phyloP scores from a whole-genome alignment of 1,140 invertebrate species.

The Lordiphosa mommai region DNA sequence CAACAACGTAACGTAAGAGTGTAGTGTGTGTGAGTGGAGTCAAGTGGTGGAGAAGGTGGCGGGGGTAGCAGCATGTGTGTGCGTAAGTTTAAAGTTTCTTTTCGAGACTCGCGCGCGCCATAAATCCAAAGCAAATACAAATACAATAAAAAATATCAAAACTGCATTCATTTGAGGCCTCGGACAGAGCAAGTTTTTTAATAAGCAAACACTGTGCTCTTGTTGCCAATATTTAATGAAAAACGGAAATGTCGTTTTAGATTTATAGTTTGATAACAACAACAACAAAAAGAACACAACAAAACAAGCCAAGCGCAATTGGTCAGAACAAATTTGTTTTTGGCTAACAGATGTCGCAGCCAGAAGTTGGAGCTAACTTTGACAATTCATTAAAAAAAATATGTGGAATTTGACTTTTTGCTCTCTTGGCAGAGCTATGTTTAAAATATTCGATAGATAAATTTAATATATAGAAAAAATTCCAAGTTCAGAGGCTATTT shows the following conservation, averaged over 20 bases:
- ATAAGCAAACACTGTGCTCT: slow-evolving; percentile 46
- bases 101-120: slow-evolving; percentile 3
- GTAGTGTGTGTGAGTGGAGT: slow-evolving; percentile 12
- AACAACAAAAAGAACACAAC: background rate
- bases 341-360: slow-evolving; percentile 30
- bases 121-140: slow-evolving; percentile 62
- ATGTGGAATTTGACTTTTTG: too few species aligned
- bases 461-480: too few species aligned
- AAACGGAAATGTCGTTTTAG: slow-evolving; percentile 68
- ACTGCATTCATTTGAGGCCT: background rate
- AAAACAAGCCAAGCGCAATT: slow-evolving; percentile 27
- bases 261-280: slow-evolving; percentile 65
- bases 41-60: background rate
- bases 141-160: slow-evolving; percentile 35
- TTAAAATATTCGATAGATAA: too few species aligned
- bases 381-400: too few species aligned
- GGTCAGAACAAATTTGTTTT: slow-evolving; percentile 34
- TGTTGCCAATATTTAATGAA: slow-evolving; percentile 68
- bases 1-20: slow-evolving; percentile 45
- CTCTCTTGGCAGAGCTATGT: too few species aligned
- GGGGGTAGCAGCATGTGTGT: slow-evolving; percentile 1
- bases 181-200: slow-evolving; percentile 55
- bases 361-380: slow-evolving; percentile 23
- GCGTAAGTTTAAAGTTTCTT: slow-evolving; percentile 3
- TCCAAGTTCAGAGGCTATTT: too few species aligned